Conservation (phyloP, 2,888 invertebrate species). For the Lochmaea crataegi region DNA sequence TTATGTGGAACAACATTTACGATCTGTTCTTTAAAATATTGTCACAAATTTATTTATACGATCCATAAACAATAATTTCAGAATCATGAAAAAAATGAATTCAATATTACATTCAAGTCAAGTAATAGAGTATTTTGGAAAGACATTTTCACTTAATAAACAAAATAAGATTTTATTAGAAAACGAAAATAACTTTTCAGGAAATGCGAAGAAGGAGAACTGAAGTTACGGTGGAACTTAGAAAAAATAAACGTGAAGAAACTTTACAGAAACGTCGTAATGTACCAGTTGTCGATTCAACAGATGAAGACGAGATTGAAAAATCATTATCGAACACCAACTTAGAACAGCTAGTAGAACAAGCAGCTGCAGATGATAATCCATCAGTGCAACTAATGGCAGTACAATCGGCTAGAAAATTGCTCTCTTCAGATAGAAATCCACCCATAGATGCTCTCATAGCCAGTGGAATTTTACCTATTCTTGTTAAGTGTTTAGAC, state of each 20-base stretch:
- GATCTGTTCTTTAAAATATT: too few species aligned
- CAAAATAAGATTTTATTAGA: too few species aligned
- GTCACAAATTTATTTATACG: too few species aligned
- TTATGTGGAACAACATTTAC: too few species aligned
- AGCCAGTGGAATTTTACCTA: conserved; percentile 92
- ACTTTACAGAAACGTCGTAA: conserved; percentile 95
- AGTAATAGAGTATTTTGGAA: too few species aligned
- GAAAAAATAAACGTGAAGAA: conserved; percentile 98
- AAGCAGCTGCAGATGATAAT: conserved; percentile 84
- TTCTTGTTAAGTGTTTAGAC: conserved; percentile 85
- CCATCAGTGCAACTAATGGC: conserved; percentile 87
- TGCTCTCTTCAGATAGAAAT: conserved; percentile 96
- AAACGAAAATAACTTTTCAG: conserved; percentile 65
- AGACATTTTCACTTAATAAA: too few species aligned
- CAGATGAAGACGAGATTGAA: conserved; percentile 83
- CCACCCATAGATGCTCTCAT: conserved; percentile 98
- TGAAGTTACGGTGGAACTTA: conserved; percentile 95
- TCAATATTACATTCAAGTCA: too few species aligned
- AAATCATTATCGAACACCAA: conserved; percentile 77
- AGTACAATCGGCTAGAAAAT: conserved; percentile 94
- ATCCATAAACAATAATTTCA: too few species aligned
- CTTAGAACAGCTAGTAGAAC: conserved; percentile 85
- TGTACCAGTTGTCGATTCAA: conserved; percentile 89
- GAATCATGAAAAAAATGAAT: too few species aligned
- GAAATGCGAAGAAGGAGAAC: conserved; percentile 97